A percentile compares a stretch with the other conserved stretches of the same genome.
Evolutionary conservation across 1,140 invertebrate species (phyloP).

Genomic region (Drosophila ananassae): DNA sequence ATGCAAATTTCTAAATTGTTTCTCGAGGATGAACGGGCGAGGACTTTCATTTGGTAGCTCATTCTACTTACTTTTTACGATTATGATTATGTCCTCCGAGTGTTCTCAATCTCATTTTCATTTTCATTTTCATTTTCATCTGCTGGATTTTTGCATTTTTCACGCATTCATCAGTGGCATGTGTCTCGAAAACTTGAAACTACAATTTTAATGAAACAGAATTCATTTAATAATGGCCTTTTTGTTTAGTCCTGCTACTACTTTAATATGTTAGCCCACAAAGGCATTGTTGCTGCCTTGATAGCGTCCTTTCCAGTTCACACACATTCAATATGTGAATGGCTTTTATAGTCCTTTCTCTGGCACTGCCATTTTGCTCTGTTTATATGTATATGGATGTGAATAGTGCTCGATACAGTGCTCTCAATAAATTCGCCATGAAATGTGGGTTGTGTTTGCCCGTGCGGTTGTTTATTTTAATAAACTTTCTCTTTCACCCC

Average conservation of each 20-base stretch:
- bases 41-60: slow-evolving; percentile 30
- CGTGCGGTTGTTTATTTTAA: slow-evolving; percentile 36
- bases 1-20: slow-evolving; percentile 50
- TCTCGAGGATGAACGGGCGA: slow-evolving; percentile 12
- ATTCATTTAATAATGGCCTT: background rate
- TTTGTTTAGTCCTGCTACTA: background rate
- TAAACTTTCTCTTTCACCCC: slow-evolving; percentile 30
- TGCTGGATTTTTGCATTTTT: slow-evolving; percentile 49
- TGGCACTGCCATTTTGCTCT: slow-evolving; percentile 24
- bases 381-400: background rate
- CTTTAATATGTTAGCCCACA: slow-evolving; percentile 19
- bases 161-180: slow-evolving; percentile 40
- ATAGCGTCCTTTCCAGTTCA: slow-evolving; percentile 13
- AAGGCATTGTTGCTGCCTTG: slow-evolving; percentile 12
- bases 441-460: slow-evolving; percentile 53
- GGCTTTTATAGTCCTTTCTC: slow-evolving; percentile 32
- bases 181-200: background rate
- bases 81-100: slow-evolving; percentile 64
- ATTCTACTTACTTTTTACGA: slow-evolving; percentile 64
- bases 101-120: slow-evolving; percentile 50
- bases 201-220: background rate
- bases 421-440: slow-evolving; percentile 43
- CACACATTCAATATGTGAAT: slow-evolving; percentile 39
- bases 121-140: slow-evolving; percentile 54
- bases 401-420: slow-evolving; percentile 38